Evolutionary conservation across 2,113 vertebrate species (phyloP), one percentile per base, ranked within the genome.

Genomic region (Zapus hudsonius): DNA sequence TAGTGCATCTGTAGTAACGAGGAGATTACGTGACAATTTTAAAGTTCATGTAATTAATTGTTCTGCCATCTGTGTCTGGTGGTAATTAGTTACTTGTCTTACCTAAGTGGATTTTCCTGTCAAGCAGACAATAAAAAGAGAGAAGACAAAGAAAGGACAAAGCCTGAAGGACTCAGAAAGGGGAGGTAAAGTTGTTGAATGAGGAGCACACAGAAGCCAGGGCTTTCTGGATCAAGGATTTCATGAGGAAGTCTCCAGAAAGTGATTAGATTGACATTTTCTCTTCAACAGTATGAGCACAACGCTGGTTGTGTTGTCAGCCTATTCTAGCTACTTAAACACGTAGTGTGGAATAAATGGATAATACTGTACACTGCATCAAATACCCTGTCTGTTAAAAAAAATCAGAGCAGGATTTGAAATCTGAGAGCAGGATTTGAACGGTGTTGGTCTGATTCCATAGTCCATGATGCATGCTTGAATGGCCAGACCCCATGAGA

Each of bases 21-120:
- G 64, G 52, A 20, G 7, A 73, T 6, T 72, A 31, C 0, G 1
- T 7, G 36, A 22, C n/a, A 17, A 20, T 89, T 94, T 69, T 82
- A 67, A 90, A 66, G 80, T 90, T 94, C 64, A 57, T 33, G 10
- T n/a, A 44, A 47, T 69, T 90, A 69, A 64, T 79, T 69, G 66
- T 79, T 72, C n/a, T 17, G 4, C 67, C 36, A 33, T 86, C 57
- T 63, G 9, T n/a, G 11, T 72, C 79, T 64, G 52, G 15, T 44
- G 42, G 16, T 74, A 84, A 27, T 57, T 79, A 67, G 80, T 74
- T 76, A 15, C 40, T 38, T 22, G 81, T 40, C 47, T 61, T 79
- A 31, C 61, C 55, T 8, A n/a, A 23, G 19, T 81, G 27, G 52
- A 57, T 81, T 87, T 94, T 74, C 66, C 31, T 52, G 73, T 61